Evolutionary conservation across 2,113 vertebrate genomes (phyloP), one percentile per base, ranked within the genome.

Genomic region (Dipodomys ordii): DNA sequence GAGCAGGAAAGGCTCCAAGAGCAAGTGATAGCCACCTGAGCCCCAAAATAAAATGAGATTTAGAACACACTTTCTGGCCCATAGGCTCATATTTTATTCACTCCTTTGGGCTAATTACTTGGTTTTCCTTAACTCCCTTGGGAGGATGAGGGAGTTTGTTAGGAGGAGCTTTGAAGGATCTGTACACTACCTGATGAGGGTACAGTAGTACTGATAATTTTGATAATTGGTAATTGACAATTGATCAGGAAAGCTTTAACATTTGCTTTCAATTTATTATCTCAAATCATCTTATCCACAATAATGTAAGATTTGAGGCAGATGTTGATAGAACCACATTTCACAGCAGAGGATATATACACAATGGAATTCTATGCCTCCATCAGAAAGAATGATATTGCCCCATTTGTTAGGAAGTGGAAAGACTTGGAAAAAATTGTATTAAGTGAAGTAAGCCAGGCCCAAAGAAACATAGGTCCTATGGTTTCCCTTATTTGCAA

Each of bases 231-330:
- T 39, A 39, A 39, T 39, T 39, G 39, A 39, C 39, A 80, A 79
- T 77, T 81, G 27, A 77, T 77, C 53, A 53, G 69, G 27, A 30
- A 23, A 57, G 57, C 64, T 67, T 3, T 60, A 80, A 62, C 81
- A 35, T 68, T n/a, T 44, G 35, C 9, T 79, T 68, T 69, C 7
- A 53, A 4, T 30, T 53, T 4, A 62, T 16, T 6, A 19, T 62
- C 72, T 86, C 85, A 72, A 90, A 92, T 83, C 15, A 80, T 30
- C 64, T 83, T 85, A 68, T n/a, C 32, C 71, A 28, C 62, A 72
- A 20, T 0, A 2, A 13, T 53, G 12, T 79, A 81, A 87, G 19
- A 22, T 53, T n/a, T 3, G n/a, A 79, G 27, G 12, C 35, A 35
- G 8, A 8, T 71, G 13, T 19, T 20, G 27, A n/a, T 16, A 30